phyloP scores from a whole-genome alignment of 2,888 invertebrate genomes.

The Ernsta delagoae region DNA sequence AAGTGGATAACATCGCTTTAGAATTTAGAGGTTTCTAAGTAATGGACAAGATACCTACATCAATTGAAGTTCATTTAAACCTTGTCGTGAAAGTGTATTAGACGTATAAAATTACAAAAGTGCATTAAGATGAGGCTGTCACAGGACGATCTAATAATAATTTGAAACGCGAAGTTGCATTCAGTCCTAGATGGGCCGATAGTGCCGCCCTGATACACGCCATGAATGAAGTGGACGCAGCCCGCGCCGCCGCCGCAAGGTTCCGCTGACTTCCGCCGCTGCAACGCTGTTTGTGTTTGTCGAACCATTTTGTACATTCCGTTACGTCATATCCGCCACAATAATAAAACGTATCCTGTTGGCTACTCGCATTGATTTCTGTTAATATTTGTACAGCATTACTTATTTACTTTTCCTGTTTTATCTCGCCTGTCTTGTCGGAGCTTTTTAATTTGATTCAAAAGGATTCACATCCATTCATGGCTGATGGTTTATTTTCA shows the following conservation, averaged over 20 bases:
- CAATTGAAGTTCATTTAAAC: too few relatives aligned
- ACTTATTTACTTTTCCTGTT: slow-evolving; percentile 8
- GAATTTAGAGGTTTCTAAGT: too few relatives aligned
- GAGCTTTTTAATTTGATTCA: too few relatives aligned
- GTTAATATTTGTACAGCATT: slow-evolving; percentile 2
- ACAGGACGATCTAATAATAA: slow-evolving; percentile 15
- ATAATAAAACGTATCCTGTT: slow-evolving; percentile 28
- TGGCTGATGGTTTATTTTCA: not conserved
- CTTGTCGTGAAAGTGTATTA: too few relatives aligned
- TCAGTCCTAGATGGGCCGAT: slow-evolving; percentile 37
- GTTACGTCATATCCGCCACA: slow-evolving; percentile 17
- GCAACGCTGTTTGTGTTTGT: not conserved
- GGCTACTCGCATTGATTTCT: not conserved
- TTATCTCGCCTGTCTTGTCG: not conserved
- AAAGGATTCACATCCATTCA: not conserved
- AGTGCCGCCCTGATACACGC: slow-evolving; percentile 40
- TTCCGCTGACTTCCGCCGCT: not conserved
- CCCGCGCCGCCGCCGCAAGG: too few relatives aligned
- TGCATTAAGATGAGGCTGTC: not conserved
- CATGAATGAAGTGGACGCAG: slow-evolving; percentile 21
- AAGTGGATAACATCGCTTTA: too few relatives aligned
- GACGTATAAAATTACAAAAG: not conserved
- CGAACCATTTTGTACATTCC: slow-evolving; percentile 11
- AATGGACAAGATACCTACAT: too few relatives aligned
- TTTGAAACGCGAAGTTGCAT: slow-evolving; percentile 22